A percentile compares a stretch with the other conserved stretches of the same genome.
Conservation (phyloP, 2,797 vertebrate genomes). For the Schizothorax lantsangensis region DNA sequence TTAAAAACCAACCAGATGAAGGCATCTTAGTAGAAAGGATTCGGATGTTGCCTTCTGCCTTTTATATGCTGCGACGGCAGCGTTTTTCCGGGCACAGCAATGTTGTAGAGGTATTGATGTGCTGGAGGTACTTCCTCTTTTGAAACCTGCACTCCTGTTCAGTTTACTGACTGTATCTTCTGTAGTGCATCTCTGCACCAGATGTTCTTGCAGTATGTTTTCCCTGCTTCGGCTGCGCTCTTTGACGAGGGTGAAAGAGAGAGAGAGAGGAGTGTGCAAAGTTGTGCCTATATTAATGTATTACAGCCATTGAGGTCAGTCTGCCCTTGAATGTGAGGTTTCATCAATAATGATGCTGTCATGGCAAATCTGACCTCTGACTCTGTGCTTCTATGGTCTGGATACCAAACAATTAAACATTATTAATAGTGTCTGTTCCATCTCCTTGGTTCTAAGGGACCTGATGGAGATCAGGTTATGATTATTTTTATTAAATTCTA, state of each 20-base stretch:
- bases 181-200: slow-evolving; percentile 63
- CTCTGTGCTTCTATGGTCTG: slow-evolving; percentile 1
- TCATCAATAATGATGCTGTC: slow-evolving; percentile 24
- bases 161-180: slow-evolving; percentile 39
- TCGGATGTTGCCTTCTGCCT: not conserved
- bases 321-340: slow-evolving; percentile 33
- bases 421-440: not conserved
- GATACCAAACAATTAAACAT: slow-evolving; percentile 8
- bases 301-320: slow-evolving; percentile 19
- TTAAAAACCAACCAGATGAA: not conserved
- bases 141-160: slow-evolving; percentile 29
- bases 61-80: not conserved
- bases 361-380: slow-evolving; percentile 25
- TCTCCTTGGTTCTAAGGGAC: slow-evolving; percentile 15
- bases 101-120: slow-evolving; percentile 29
- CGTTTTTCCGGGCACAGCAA: not conserved
- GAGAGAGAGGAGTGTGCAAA: slow-evolving; percentile 6
- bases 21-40: not conserved
- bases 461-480: slow-evolving; percentile 27
- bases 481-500: not conserved
- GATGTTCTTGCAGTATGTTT: slow-evolving; percentile 75
- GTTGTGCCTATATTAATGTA: slow-evolving; percentile 13
- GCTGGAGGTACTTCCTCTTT: slow-evolving; percentile 19
- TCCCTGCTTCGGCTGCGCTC: slow-evolving; percentile 73
- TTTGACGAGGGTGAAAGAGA: slow-evolving; percentile 64